Evolutionary conservation across 2,797 vertebrate genomes (phyloP).

Genomic region (Chloroceryle inda): DNA sequence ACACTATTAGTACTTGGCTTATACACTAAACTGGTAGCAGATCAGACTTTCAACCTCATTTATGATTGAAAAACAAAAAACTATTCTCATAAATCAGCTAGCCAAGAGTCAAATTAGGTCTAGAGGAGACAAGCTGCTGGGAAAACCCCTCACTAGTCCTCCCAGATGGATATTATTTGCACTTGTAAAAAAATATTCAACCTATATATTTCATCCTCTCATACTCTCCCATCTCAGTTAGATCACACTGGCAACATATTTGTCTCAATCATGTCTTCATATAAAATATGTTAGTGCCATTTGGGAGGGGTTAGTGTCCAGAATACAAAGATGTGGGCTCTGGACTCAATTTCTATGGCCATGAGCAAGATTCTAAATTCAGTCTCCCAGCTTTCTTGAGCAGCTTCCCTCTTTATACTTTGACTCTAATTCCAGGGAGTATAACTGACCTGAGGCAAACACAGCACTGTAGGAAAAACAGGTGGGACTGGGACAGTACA

Average conservation of each 20-base stretch:
- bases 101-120: background rate
- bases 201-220: background rate
- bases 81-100: background rate
- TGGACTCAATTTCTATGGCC: background rate
- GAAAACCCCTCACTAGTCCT: background rate
- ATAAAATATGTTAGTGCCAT: background rate
- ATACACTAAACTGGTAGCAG: background rate
- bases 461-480: rapidly evolving
- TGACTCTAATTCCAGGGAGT: background rate
- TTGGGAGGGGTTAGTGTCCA: background rate
- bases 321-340: background rate
- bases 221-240: background rate
- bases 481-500: background rate
- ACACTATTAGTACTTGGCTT: background rate
- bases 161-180: background rate
- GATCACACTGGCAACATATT: background rate
- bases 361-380: background rate
- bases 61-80: background rate
- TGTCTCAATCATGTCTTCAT: background rate
- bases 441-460: background rate
- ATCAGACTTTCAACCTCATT: background rate
- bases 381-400: background rate
- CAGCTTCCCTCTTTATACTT: background rate
- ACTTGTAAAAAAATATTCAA: background rate
- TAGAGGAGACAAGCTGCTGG: background rate